A percentile compares a stretch with the other conserved stretches of the same genome.
Evolutionary conservation across 2,113 vertebrate genomes (phyloP).

Genomic region (Burhinus oedicnemus): DNA sequence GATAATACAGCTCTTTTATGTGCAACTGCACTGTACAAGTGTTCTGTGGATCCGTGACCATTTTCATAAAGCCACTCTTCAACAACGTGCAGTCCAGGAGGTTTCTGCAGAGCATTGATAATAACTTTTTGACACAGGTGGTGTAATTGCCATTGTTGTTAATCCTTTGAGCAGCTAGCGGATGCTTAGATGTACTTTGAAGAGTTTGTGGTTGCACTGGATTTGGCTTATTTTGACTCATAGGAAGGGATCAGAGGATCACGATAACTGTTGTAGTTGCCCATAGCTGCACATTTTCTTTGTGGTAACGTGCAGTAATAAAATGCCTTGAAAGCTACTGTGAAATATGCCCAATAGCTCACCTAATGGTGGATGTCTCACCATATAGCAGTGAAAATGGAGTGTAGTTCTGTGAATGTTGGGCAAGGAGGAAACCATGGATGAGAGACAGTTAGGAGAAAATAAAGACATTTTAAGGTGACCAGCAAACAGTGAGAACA

Average conservation of each 20-base stretch:
- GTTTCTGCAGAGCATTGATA: too few relatives aligned
- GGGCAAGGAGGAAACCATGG: background rate
- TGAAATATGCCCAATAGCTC: background rate
- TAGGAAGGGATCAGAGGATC: background rate
- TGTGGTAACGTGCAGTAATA: background rate
- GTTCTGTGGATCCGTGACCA: too few relatives aligned
- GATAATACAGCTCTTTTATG: too few relatives aligned
- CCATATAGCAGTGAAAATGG: background rate
- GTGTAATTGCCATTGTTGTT: background rate
- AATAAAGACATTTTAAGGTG: background rate
- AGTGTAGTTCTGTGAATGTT: background rate
- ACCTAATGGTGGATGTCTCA: background rate
- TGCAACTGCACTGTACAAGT: too few relatives aligned
- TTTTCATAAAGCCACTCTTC: too few relatives aligned
- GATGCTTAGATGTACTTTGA: background rate
- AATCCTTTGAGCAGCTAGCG: background rate
- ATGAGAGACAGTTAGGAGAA: background rate
- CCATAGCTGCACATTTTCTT: background rate
- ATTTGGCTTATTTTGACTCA: slow-evolving; percentile 18
- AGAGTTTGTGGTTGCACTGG: background rate
- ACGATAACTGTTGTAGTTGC: background rate
- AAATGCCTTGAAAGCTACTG: background rate
- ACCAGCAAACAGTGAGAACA: background rate
- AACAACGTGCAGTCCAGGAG: too few relatives aligned
- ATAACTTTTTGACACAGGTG: too few relatives aligned